Conservation (phyloP, 2,113 vertebrate genomes). For the Syngnathus floridae region DNA sequence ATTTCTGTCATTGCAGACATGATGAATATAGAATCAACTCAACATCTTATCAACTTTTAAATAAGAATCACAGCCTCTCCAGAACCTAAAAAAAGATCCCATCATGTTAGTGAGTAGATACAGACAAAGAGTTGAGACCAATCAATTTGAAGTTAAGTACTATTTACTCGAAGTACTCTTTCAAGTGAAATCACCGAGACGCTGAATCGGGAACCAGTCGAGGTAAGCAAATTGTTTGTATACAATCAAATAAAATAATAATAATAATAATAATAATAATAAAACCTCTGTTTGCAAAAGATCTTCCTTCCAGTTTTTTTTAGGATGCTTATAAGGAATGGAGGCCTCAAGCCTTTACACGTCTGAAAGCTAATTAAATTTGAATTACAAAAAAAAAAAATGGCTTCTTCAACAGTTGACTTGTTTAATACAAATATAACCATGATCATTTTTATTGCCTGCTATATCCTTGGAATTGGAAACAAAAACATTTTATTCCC, state of each 20-base stretch:
- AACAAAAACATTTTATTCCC: constrained; percentile 1
- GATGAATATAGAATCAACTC: not conserved
- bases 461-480: not conserved
- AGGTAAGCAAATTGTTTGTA: not conserved
- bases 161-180: not conserved
- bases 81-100: not conserved
- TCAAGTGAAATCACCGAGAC: not conserved
- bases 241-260: not conserved
- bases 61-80: not conserved
- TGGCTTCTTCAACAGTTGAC: not conserved
- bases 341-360: not conserved
- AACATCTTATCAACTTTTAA: not conserved
- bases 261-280: not conserved
- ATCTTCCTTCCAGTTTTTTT: too few relatives aligned
- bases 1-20: constrained; percentile 5
- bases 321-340: not conserved
- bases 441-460: not conserved
- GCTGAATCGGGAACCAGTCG: not conserved
- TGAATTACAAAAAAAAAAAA: not conserved
- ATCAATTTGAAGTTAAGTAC: too few relatives aligned
- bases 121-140: not conserved
- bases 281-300: too few relatives aligned
- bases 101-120: not conserved
- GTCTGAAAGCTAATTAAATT: not conserved
- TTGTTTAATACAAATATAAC: constrained; percentile 2